These are phyloP conservation scores for Tholera decimalis DNA, from an alignment of 2,888 invertebrate genomes.

Conservation along the genomic window DNA sequence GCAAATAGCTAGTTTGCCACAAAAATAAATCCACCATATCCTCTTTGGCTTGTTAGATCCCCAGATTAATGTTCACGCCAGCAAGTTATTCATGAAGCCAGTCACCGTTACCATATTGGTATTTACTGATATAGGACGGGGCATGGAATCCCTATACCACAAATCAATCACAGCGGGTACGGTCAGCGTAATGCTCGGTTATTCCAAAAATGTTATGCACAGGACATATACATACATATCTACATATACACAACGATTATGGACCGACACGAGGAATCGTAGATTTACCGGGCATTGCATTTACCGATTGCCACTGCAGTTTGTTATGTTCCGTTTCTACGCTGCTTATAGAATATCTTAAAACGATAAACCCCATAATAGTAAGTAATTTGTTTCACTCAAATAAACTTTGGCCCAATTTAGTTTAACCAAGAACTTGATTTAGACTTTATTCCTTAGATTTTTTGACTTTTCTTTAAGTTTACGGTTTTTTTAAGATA, in stretches of 20 bases:
- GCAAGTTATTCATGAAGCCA: neutral
- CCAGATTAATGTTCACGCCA: neutral
- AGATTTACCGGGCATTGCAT: neutral
- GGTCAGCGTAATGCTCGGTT: constrained; percentile 3
- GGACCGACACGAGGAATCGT: constrained; percentile 8
- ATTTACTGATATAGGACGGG: constrained; percentile 4
- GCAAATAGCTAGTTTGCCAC: too few relatives aligned
- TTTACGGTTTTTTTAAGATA: too few relatives aligned
- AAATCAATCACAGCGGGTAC: constrained; percentile 20
- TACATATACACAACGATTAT: neutral
- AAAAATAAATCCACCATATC: too few relatives aligned
- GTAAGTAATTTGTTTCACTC: too few relatives aligned
- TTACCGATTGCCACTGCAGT: neutral
- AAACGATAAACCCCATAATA: too few relatives aligned
- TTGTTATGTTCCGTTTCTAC: constrained; percentile 4
- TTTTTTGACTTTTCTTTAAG: too few relatives aligned
- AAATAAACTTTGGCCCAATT: too few relatives aligned
- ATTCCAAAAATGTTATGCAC: neutral
- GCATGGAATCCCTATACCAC: neutral
- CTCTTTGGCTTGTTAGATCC: neutral
- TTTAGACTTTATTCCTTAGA: too few relatives aligned
- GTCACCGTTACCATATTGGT: neutral
- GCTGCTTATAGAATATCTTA: neutral
- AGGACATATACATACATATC: neutral
- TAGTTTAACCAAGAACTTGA: too few relatives aligned